A percentile compares a stretch with the other conserved stretches of the same genome.
phyloP scores from a whole-genome alignment of 2,888 invertebrate species.

The Cataglyphis cursor region DNA sequence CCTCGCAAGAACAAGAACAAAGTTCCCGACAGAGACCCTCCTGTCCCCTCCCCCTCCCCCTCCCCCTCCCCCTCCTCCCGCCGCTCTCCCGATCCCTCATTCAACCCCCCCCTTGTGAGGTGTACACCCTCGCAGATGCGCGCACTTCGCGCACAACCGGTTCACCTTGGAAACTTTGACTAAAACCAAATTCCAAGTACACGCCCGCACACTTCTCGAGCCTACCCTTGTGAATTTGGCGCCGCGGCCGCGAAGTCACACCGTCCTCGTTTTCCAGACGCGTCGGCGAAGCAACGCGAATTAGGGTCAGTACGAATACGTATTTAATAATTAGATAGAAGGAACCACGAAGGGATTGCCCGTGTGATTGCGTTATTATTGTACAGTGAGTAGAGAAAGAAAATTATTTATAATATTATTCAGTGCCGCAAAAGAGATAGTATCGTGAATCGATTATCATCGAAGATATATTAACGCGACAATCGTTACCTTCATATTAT shows the following conservation, averaged over 20 bases:
- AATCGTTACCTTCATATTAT: background rate
- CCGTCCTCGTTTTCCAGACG: conserved; percentile 22
- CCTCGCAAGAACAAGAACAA: conserved; percentile 86
- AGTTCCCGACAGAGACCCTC: conserved; percentile 80
- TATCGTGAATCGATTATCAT: background rate
- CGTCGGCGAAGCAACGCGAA: conserved; percentile 7
- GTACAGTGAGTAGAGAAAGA: background rate
- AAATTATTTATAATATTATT: background rate
- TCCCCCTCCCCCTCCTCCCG: too few relatives aligned
- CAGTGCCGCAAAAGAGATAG: background rate
- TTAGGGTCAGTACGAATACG: background rate
- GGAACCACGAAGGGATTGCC: background rate
- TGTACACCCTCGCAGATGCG: conserved; percentile 81
- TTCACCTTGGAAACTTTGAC: conserved; percentile 84
- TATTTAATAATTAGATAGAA: background rate
- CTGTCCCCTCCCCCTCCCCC: too few relatives aligned
- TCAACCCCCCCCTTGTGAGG: conserved; percentile 73
- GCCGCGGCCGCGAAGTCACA: conserved; percentile 22
- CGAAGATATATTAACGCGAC: background rate
- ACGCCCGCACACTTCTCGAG: conserved; percentile 53
- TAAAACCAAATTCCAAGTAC: conserved; percentile 82
- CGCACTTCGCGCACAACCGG: conserved; percentile 79
- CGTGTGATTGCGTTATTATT: background rate
- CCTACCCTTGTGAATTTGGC: conserved; percentile 56
- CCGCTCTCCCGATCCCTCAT: conserved; percentile 72